phyloP scores from a whole-genome alignment of 92 coral and sea anemone genomes.

The Plumapathes pennacea region DNA sequence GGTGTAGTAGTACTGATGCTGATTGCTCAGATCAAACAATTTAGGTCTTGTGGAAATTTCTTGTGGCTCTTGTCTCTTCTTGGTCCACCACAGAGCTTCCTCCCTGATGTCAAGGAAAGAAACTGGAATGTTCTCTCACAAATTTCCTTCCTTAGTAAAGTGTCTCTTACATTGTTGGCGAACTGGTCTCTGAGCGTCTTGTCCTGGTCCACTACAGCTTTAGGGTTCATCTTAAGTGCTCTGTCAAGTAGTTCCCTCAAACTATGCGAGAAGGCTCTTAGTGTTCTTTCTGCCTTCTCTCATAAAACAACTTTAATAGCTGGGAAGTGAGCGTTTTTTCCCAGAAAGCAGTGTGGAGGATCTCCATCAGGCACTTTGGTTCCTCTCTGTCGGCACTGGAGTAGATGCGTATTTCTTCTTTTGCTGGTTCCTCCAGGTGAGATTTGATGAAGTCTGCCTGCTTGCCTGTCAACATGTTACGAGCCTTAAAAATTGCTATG shows the following conservation, averaged over 20 bases:
- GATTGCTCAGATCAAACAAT: too few species aligned
- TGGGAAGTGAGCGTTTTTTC: constrained; percentile 9
- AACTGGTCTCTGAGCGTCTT: constrained; percentile 29
- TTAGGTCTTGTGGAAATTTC: background rate
- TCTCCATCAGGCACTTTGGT: background rate
- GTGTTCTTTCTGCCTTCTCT: background rate
- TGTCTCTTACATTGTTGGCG: constrained; percentile 21
- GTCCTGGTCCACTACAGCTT: constrained; percentile 29
- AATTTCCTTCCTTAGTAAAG: constrained; percentile 9
- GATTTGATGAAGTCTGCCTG: background rate
- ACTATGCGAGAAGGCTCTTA: background rate
- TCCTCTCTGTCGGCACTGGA: background rate
- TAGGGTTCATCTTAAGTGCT: constrained; percentile 22
- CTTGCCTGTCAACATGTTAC: background rate
- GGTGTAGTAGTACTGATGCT: too few species aligned
- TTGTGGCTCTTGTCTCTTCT: constrained; percentile 28
- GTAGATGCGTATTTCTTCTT: constrained; percentile 12
- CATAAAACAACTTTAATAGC: background rate
- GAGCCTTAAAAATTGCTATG: background rate
- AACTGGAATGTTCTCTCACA: too few species aligned
- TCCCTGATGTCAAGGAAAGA: constrained; percentile 23
- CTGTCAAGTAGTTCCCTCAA: constrained; percentile 22
- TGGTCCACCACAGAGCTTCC: constrained; percentile 22
- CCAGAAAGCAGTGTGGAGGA: constrained; percentile 8
- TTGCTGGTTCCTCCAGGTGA: constrained; percentile 6